phyloP scores from a whole-genome alignment of 2,113 vertebrate species.

The Oostethus manadensis region DNA sequence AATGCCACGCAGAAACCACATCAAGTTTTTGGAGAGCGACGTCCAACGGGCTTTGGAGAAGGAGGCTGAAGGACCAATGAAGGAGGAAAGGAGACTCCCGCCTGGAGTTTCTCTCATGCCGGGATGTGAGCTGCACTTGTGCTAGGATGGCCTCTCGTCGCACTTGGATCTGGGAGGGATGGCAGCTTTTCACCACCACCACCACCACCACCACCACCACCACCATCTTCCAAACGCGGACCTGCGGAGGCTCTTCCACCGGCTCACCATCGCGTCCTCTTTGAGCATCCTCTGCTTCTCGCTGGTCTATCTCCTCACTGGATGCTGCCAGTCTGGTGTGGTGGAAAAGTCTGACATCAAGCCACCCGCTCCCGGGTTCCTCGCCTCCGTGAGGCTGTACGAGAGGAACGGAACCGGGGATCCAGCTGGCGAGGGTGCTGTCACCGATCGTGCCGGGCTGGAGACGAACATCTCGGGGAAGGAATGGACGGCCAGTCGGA shows the following conservation, averaged over 20 bases:
- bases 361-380: constrained; percentile 24
- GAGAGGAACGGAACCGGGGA: constrained; percentile 44
- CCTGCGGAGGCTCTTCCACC: constrained; percentile 64
- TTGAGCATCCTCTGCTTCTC: constrained; percentile 67
- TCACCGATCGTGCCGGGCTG: constrained; percentile 22
- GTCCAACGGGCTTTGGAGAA: background rate
- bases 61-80: constrained; percentile 15
- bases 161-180: constrained; percentile 60
- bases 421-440: constrained; percentile 17
- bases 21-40: background rate
- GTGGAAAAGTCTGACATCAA: constrained; percentile 37
- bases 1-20: constrained; percentile 22
- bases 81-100: constrained; percentile 14
- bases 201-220: constrained; percentile 37
- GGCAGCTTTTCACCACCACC: constrained; percentile 61
- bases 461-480: constrained; percentile 56
- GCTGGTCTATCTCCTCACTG: constrained; percentile 65
- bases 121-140: constrained; percentile 40
- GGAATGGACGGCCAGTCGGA: constrained; percentile 71
- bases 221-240: constrained; percentile 47
- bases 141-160: constrained; percentile 62
- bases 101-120: constrained; percentile 23
- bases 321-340: constrained; percentile 64
- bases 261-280: constrained; percentile 67
- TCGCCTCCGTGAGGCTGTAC: constrained; percentile 37